Evolutionary conservation across 2,113 vertebrate species (phyloP), one percentile per base, ranked within the genome.

Genomic region (Thamnophis sirtalis): DNA sequence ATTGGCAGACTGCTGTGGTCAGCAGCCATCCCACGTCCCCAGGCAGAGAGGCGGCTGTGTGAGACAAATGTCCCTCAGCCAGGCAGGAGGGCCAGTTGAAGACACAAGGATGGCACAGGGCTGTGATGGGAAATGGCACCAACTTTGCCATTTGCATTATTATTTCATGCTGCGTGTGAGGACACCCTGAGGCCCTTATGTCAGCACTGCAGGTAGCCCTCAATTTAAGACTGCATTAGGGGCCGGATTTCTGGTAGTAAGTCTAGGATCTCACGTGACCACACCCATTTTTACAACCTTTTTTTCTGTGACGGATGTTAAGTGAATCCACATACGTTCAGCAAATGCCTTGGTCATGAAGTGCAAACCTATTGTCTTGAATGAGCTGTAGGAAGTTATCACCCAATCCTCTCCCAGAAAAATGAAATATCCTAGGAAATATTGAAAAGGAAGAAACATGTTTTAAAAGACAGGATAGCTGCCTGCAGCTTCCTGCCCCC

Each of bases 71-170:
- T 0, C 33, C 15, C 33, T 38, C 33, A 38, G 15, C 68, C 17
- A 38, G 17, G 33, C 21, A 38, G 33, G 33, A 80, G 58, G 58
- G 9, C 24, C 58, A 60, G 58, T 21, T 8, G 33, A 80, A 80
- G 73, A 3, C 7, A 21, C 15, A 3, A 3, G 3, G 15, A 43
- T 3, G 8, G 73, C 15, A 1, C 15, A 0, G 28, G 11, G 28
- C 24, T 9, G 5, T 33, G 63, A 8, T 17, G 68, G 68, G 15
- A 80, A 68, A 68, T 5, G 26, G 13, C 63, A 68, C 63, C 28
- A 5, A 8, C 15, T 80, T 38, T 8, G 15, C 68, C 15, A 7
- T 19, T 38, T 8, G 68, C 15, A 8, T 19, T 1, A 38, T 73
- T 33, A 19, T 80, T 19, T 80, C 63, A 33, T 2, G 63, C 4